Evolutionary conservation across 2,888 invertebrate genomes (phyloP).

Genomic region (Mythimna lalbum): DNA sequence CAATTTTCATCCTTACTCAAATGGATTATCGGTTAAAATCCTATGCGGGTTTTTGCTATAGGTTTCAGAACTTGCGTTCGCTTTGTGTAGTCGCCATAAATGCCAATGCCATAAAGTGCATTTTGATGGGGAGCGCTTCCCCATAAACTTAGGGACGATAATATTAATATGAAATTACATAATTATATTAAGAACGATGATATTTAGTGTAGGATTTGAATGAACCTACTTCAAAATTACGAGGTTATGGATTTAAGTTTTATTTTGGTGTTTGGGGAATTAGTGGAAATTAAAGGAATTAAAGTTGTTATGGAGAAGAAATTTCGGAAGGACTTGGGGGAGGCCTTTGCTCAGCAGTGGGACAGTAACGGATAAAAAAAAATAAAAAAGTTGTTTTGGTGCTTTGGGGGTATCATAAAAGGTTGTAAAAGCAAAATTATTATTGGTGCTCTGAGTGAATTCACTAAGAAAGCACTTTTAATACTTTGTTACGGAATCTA

Average conservation of each 20-base stretch:
- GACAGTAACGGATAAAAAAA: too few species aligned
- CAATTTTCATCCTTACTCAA: neutral
- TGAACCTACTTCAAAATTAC: slow-evolving; percentile 17
- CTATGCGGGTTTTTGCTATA: neutral
- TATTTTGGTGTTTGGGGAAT: slow-evolving; percentile 8
- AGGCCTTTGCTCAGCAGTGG: too few species aligned
- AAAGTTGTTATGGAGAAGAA: neutral
- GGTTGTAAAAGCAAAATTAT: too few species aligned
- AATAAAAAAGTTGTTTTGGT: neutral
- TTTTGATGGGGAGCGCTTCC: slow-evolving; percentile 64
- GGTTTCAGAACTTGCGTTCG: slow-evolving; percentile 20
- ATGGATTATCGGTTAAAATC: neutral
- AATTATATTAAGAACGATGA: slow-evolving; percentile 56
- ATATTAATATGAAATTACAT: slow-evolving; percentile 65
- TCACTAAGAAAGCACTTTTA: too few species aligned
- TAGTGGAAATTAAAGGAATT: neutral
- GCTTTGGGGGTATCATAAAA: too few species aligned
- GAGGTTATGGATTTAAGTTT: slow-evolving; percentile 29
- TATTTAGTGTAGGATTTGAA: slow-evolving; percentile 52
- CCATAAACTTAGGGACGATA: slow-evolving; percentile 63
- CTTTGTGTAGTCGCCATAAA: slow-evolving; percentile 51
- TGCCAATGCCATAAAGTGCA: slow-evolving; percentile 63
- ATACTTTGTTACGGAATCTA: too few species aligned
- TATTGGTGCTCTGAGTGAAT: too few species aligned
- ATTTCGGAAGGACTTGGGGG: too few species aligned